Evolutionary conservation across 2,888 invertebrate genomes (phyloP), one percentile per base, ranked within the genome.

Genomic region (Lithodes maja): DNA sequence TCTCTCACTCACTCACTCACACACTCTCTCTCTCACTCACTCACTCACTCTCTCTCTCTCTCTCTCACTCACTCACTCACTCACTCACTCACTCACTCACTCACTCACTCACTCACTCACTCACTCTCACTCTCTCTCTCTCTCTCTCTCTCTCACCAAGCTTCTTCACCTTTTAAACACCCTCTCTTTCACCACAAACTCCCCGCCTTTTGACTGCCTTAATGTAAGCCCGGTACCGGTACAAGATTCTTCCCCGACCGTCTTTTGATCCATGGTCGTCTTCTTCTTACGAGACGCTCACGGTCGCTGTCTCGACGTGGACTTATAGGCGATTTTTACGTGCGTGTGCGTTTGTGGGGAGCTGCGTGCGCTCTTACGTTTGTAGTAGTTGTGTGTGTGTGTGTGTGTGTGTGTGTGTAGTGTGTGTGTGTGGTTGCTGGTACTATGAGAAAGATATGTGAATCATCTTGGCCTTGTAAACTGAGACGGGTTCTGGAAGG

Each of bases 31-130:
- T 80, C 33, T 33, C 33, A 33, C 53, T 53, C 53, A n/a, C 49
- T 80, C 83, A 74, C 83, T 74, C 83, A 17, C 83, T 74, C 53
- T 54, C 80, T 80, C 55, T 80, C 80, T 80, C 33, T 82, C n/a
- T 71, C 52, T 54, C 83, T 68, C 15, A 2, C 71, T 50, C 71
- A 1, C 49, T 33, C 2, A n/a, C n/a, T 77, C 49, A 2, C 33
- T 77, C 49, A 33, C 33, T 77, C 49, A 33, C 3, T 77, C 77
- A 3, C 17, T n/a, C 3, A 3, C 77, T 49, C 2, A n/a, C n/a
- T n/a, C n/a, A n/a, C n/a, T 77, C 49, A 2, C 33, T 77, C 49
- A 33, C 33, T 77, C 49, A 33, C 3, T 77, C 77, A 3, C 17
- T n/a, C 3, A 3, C 77, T 49, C 2, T 49, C 49, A 2, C 77